These are phyloP conservation scores for Augochlorella aurata DNA, from an alignment of 2,888 invertebrate genomes.

Conservation along the genomic window DNA sequence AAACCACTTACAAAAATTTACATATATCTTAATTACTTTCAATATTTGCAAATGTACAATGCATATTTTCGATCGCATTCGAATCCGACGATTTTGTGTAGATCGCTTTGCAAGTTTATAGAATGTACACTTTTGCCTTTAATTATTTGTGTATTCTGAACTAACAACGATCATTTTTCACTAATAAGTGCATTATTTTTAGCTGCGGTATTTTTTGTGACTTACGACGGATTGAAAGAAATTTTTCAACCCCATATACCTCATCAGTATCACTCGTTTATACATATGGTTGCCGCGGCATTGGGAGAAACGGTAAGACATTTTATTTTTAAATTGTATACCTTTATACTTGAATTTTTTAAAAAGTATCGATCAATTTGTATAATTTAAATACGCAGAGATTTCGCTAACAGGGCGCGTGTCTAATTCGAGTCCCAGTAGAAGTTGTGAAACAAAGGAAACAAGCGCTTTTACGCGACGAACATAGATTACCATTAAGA, in stretches of 20 bases:
- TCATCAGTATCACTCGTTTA: conserved; percentile 85
- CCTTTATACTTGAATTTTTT: not conserved
- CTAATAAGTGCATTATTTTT: conserved; percentile 58
- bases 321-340: not conserved
- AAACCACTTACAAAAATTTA: not conserved
- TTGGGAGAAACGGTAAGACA: conserved; percentile 91
- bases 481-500: conserved; percentile 77
- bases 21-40: not conserved
- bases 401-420: conserved; percentile 87
- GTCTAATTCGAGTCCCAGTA: conserved; percentile 95
- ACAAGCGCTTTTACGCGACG: conserved; percentile 86
- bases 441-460: conserved; percentile 98
- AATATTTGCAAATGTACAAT: not conserved
- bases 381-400: conserved; percentile 9
- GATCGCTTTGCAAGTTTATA: not conserved
- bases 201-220: conserved; percentile 94
- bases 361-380: not conserved
- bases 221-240: conserved; percentile 92
- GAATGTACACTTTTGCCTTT: not conserved
- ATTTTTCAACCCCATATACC: conserved; percentile 83
- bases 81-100: not conserved
- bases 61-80: not conserved
- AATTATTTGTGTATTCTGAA: not conserved
- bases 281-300: conserved; percentile 93
- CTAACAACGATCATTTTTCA: not conserved